These are phyloP conservation scores for Lichenostomus cassidix DNA, from an alignment of 2,113 vertebrate species.

Conservation along the genomic window DNA sequence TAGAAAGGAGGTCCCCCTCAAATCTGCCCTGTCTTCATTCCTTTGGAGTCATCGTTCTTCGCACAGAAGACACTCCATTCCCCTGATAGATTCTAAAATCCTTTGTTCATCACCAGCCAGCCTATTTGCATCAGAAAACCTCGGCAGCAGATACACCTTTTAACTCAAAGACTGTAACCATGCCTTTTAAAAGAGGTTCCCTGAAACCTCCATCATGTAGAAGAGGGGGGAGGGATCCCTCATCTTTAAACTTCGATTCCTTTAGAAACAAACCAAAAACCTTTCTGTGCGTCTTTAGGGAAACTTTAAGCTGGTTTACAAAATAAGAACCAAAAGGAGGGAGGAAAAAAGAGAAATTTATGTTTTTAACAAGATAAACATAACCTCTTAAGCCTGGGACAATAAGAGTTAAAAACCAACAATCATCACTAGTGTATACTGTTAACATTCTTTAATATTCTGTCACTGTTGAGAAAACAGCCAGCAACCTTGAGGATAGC, in stretches of 20 bases:
- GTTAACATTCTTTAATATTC: constrained; percentile 1
- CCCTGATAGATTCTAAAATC: constrained; percentile 92
- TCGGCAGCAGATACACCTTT: constrained; percentile 88
- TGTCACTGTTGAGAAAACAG: neutral
- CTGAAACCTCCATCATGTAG: constrained; percentile 73
- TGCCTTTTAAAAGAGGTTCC: constrained; percentile 79
- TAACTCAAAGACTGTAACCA: constrained; percentile 85
- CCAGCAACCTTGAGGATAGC: constrained; percentile 27
- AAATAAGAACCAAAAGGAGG: constrained; percentile 7
- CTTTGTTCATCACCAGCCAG: constrained; percentile 95
- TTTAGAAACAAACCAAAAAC: constrained; percentile 69
- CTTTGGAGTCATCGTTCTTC: constrained; percentile 79
- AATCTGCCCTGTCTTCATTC: constrained; percentile 69
- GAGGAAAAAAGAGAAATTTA: neutral
- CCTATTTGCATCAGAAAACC: constrained; percentile 84
- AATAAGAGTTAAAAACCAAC: neutral
- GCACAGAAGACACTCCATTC: constrained; percentile 82
- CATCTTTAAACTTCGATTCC: constrained; percentile 59
- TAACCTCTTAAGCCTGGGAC: neutral
- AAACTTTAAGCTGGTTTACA: constrained; percentile 47
- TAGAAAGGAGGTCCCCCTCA: constrained; percentile 18
- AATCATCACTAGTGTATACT: neutral
- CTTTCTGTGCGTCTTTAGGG: constrained; percentile 64
- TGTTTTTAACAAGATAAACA: constrained; percentile 16
- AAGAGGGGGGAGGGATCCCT: neutral